Evolutionary conservation across 1,140 invertebrate genomes (phyloP), one percentile per base, ranked within the genome.

Genomic region (Lerema accius): DNA sequence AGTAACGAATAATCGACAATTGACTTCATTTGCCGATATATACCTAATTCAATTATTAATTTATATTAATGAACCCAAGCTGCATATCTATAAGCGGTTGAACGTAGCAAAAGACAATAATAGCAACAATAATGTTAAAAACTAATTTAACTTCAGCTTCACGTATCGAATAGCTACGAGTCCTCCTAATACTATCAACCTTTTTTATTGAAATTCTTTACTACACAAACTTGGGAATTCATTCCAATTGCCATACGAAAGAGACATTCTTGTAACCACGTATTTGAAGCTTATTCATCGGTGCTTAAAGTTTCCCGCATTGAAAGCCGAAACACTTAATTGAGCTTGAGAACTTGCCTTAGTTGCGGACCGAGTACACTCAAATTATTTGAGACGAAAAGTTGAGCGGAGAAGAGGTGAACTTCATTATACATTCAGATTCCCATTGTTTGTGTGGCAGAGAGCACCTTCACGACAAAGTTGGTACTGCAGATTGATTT

Each of bases 291-390:
- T 67, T 67, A 78, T 73, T 80, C 75, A 78, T 72, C 78, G 76
- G 69, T 75, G 71, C 74, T 78, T 75, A 61, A 76, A 83, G 78
- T 82, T 85, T 76, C 74, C 73, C 76, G 68, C 66, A 79, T 79
- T 83, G 75, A 79, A 82, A 83, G 73, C 77, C 67, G 76, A 82
- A 85, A 82, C 76, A 85, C 75, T 80, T 81, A 82, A 86, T 84
- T 86, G 80, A 77, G 80, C 72, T 69, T 65, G 58, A 78, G 68
- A 78, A 75, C 51, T 65, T 64, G 59, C 67, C 60, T 51, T 53
- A 59, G 60, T 65, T 53, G 48, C 55, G 63, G 67, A 59, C 65
- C 53, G 46, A 69, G 63, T 66, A 45, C 68, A 73, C 75, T 73
- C 67, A 63, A 75, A 73, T 80, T 68, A 78, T 76, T 74, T 72